Evolutionary conservation across 2,113 vertebrate genomes (phyloP).

Genomic region (Dromiciops gliroides): DNA sequence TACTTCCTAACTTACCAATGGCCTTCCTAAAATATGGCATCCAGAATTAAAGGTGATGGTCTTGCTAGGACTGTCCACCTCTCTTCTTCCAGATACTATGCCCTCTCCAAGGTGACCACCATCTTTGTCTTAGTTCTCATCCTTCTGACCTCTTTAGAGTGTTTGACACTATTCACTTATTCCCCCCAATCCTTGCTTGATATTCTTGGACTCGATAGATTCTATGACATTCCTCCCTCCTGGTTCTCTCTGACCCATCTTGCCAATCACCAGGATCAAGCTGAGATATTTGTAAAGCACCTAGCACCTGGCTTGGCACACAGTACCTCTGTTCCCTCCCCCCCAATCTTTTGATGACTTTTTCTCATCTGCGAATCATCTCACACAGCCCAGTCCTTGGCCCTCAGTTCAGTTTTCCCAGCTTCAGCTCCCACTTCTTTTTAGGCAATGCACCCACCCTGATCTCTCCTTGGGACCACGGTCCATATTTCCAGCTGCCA

Average conservation of each 20-base stretch:
- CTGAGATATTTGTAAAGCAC: background rate
- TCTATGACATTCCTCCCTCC: background rate
- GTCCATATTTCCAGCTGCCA: background rate
- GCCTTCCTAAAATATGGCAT: background rate
- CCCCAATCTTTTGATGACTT: background rate
- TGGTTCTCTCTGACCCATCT: background rate
- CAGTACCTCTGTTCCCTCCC: background rate
- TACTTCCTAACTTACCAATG: background rate
- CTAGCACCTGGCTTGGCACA: background rate
- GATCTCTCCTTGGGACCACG: no score
- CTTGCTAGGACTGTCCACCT: background rate
- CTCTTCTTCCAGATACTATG: background rate
- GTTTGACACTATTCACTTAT: background rate
- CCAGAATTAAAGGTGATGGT: background rate
- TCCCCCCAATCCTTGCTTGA: background rate
- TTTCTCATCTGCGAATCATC: background rate
- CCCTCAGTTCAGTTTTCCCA: background rate
- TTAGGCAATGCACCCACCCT: background rate
- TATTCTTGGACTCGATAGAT: background rate
- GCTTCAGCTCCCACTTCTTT: background rate
- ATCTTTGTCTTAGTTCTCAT: background rate
- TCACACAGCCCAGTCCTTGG: background rate
- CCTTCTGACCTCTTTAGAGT: background rate
- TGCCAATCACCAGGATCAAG: background rate
- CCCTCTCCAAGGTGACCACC: background rate